Percentiles rank a stretch among this genome's conserved stretches.
Evolutionary conservation across 1,140 invertebrate species (phyloP).

Genomic region (Drosophila pandora): DNA sequence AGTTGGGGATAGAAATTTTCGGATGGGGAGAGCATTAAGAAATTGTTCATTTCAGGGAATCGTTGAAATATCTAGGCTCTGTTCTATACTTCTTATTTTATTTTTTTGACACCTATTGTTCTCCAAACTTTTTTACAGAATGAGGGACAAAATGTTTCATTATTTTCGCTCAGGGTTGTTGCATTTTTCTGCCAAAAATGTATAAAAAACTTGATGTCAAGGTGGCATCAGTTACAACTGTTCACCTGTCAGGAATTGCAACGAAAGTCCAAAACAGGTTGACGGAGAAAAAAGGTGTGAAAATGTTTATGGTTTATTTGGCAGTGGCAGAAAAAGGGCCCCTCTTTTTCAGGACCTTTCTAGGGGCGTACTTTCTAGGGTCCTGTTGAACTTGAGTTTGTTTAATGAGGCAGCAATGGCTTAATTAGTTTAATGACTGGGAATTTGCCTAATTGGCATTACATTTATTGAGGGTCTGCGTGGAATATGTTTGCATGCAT

Average conservation of each 20-base stretch:
- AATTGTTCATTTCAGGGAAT: slow-evolving; percentile 15
- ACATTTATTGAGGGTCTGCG: slow-evolving; percentile 5
- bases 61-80: neutral
- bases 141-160: neutral
- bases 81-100: neutral
- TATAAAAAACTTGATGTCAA: slow-evolving; percentile 61
- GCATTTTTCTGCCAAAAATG: slow-evolving; percentile 24
- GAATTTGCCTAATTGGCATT: slow-evolving; percentile 25
- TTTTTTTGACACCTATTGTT: too few relatives aligned
- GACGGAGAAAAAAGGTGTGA: slow-evolving; percentile 20
- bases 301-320: slow-evolving; percentile 30
- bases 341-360: neutral
- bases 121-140: too few relatives aligned
- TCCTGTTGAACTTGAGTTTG: neutral
- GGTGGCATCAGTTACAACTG: slow-evolving; percentile 56
- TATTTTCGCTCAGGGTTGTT: neutral
- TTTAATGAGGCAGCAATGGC: slow-evolving; percentile 13
- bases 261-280: slow-evolving; percentile 6
- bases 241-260: slow-evolving; percentile 31
- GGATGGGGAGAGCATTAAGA: slow-evolving; percentile 8
- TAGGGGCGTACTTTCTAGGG: neutral
- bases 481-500: slow-evolving; percentile 19
- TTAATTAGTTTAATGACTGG: slow-evolving; percentile 22
- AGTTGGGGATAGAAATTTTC: slow-evolving; percentile 35
- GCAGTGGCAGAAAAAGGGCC: neutral